phyloP scores from a whole-genome alignment of 2,888 invertebrate species.

The Acanthoscelides obtectus region DNA sequence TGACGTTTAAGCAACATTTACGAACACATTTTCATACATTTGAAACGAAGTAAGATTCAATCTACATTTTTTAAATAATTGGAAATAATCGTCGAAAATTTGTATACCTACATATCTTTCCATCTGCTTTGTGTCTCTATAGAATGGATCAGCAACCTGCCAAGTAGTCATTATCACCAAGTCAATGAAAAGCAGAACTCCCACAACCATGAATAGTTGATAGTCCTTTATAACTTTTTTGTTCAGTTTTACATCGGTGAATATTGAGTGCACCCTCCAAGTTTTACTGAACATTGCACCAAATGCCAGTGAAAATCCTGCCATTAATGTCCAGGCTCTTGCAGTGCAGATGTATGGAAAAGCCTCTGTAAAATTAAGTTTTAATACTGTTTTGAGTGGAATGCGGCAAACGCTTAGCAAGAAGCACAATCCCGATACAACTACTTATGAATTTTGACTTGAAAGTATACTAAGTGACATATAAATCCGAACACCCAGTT shows the following conservation, averaged over 20 bases:
- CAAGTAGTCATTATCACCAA: slow-evolving; percentile 93
- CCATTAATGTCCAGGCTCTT: slow-evolving; percentile 92
- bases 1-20: too few relatives aligned
- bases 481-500: too few relatives aligned
- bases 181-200: slow-evolving; percentile 84
- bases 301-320: slow-evolving; percentile 96
- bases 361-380: slow-evolving; percentile 55
- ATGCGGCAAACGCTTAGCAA: too few relatives aligned
- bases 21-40: too few relatives aligned
- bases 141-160: slow-evolving; percentile 95
- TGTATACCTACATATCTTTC: slow-evolving; percentile 73
- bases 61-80: too few relatives aligned
- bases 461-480: too few relatives aligned
- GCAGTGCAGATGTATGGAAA: slow-evolving; percentile 97
- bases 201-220: slow-evolving; percentile 95
- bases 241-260: slow-evolving; percentile 96
- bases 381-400: not conserved
- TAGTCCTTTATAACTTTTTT: slow-evolving; percentile 99
- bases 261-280: slow-evolving; percentile 98
- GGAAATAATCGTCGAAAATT: too few relatives aligned
- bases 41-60: too few relatives aligned
- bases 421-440: too few relatives aligned
- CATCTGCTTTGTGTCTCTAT: slow-evolving; percentile 83
- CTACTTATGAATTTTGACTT: too few relatives aligned
- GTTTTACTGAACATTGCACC: slow-evolving; percentile 99